Conservation (phyloP, 2,888 invertebrate species). For the Papilio elwesi region DNA sequence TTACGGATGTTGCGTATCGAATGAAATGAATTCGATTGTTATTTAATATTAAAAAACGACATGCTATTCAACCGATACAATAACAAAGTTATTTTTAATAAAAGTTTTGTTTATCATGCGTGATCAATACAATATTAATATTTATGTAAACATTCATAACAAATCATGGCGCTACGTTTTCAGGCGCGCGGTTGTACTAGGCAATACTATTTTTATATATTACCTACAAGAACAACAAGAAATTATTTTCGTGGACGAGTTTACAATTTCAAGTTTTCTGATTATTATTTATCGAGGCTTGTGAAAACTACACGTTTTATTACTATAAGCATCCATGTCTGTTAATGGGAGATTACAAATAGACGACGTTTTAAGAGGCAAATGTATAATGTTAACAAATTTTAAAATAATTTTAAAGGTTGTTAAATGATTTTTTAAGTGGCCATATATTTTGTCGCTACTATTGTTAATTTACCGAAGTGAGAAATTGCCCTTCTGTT, state of each 20-base stretch:
- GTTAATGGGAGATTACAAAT: too few species aligned
- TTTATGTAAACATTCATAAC: slow-evolving; percentile 34
- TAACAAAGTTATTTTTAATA: slow-evolving; percentile 16
- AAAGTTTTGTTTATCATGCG: background rate
- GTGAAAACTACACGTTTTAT: too few species aligned
- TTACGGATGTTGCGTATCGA: slow-evolving; percentile 8
- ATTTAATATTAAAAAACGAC: background rate
- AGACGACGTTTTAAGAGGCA: too few species aligned
- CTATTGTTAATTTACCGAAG: too few species aligned
- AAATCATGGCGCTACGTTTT: slow-evolving; percentile 29
- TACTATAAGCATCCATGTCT: too few species aligned
- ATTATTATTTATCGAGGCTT: slow-evolving; percentile 16
- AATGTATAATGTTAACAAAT: too few species aligned
- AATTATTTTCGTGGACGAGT: slow-evolving; percentile 14
- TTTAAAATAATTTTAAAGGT: too few species aligned
- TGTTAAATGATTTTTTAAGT: too few species aligned
- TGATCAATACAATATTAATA: background rate
- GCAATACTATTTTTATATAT: slow-evolving; percentile 6
- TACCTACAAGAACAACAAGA: slow-evolving; percentile 18
- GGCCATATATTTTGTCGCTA: too few species aligned
- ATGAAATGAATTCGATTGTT: slow-evolving; percentile 29
- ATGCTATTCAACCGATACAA: background rate
- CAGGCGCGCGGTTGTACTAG: slow-evolving; percentile 17
- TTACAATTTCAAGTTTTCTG: slow-evolving; percentile 16
- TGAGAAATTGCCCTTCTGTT: too few species aligned